Conservation (phyloP, 1,140 invertebrate species). For the Pollicipes pollicipes region DNA sequence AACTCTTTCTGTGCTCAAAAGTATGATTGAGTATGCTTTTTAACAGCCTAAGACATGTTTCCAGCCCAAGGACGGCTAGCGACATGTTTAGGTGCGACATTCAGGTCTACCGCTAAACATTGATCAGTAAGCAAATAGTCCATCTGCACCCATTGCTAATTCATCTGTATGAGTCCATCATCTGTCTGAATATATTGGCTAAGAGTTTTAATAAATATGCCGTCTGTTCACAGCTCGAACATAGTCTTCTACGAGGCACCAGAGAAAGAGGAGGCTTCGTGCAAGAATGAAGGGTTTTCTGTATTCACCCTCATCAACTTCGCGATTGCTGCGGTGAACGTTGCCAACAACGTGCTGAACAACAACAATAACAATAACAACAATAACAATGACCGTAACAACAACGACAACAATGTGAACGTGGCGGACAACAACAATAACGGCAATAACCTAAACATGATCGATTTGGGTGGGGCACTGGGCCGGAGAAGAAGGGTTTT, state of each 20-base stretch:
- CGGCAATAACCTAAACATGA: conserved; percentile 10
- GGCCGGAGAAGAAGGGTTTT: neutral
- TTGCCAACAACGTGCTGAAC: conserved; percentile 7
- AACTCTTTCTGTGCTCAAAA: no score
- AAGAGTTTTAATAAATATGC: no score
- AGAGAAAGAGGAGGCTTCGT: neutral
- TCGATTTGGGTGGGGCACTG: neutral
- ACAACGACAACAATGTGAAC: conserved; percentile 6
- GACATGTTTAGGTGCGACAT: no score
- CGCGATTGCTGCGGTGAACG: conserved; percentile 7
- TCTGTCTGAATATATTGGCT: no score
- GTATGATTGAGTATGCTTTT: no score
- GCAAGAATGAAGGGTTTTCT: neutral
- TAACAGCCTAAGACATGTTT: no score
- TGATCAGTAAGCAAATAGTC: no score
- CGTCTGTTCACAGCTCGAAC: no score
- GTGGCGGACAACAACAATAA: conserved; percentile 10
- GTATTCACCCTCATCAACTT: conserved; percentile 10
- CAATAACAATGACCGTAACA: conserved; percentile 5
- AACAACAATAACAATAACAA: conserved; percentile 10
- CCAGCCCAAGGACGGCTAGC: no score
- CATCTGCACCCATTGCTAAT: no score
- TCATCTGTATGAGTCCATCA: no score
- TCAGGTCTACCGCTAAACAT: no score
- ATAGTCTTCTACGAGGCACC: neutral